These are phyloP conservation scores for Noctua janthe DNA, from an alignment of 2,888 invertebrate species.

Conservation along the genomic window DNA sequence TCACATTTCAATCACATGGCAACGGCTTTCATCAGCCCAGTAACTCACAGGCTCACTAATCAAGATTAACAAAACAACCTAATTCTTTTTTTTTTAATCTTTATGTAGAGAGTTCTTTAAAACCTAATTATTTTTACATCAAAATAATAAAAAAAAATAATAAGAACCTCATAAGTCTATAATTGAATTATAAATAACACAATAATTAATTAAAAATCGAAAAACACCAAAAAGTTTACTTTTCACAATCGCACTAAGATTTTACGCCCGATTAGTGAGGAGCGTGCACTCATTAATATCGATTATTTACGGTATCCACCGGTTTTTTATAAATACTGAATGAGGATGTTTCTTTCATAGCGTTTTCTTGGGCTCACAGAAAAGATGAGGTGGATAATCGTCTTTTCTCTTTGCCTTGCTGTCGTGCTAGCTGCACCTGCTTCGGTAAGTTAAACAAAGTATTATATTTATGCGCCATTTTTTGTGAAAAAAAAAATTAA, in stretches of 20 bases:
- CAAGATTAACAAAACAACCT: neutral
- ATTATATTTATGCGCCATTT: neutral
- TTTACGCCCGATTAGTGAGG: slow-evolving; percentile 67
- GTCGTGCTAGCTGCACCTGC: slow-evolving; percentile 54
- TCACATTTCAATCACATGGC: too few species aligned
- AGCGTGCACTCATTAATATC: slow-evolving; percentile 67
- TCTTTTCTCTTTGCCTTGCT: slow-evolving; percentile 65
- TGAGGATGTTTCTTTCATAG: slow-evolving; percentile 19
- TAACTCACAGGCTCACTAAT: neutral
- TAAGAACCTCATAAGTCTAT: slow-evolving; percentile 32
- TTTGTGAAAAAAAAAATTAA: neutral
- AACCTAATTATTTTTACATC: slow-evolving; percentile 19
- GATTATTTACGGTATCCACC: slow-evolving; percentile 68
- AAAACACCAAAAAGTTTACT: slow-evolving; percentile 30
- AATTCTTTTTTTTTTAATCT: too few species aligned
- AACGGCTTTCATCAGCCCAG: too few species aligned
- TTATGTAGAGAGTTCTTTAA: too few species aligned
- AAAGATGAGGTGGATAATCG: slow-evolving; percentile 70
- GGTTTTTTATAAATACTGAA: slow-evolving; percentile 62
- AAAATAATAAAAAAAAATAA: slow-evolving; percentile 34
- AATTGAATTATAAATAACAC: slow-evolving; percentile 50
- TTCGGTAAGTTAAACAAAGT: slow-evolving; percentile 47
- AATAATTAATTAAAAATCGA: slow-evolving; percentile 35
- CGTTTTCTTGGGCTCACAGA: slow-evolving; percentile 48
- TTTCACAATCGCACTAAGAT: slow-evolving; percentile 53